Evolutionary conservation across 2,113 vertebrate genomes (phyloP).

Genomic region (Baryphthengus martii): DNA sequence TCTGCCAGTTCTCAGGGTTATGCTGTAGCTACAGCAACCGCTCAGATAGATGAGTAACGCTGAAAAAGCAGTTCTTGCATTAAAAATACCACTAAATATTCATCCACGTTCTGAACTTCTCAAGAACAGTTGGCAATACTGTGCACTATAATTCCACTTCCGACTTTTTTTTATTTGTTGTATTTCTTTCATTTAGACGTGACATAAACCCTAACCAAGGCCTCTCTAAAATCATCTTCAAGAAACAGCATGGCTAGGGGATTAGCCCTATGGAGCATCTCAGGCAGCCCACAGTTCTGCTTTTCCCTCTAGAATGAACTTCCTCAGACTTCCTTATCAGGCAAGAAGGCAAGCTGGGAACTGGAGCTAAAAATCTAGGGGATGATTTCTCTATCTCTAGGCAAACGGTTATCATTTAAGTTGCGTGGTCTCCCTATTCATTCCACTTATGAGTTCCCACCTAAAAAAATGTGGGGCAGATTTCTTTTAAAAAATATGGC

Average conservation of each 20-base stretch:
- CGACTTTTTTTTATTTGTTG: neutral
- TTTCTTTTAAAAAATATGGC: neutral
- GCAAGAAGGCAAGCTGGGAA: neutral
- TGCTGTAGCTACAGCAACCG: constrained; percentile 40
- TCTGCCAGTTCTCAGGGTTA: neutral
- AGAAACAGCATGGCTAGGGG: neutral
- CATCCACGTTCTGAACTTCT: neutral
- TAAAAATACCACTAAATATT: neutral
- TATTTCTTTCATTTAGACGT: neutral
- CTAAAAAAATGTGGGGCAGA: neutral
- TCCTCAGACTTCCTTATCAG: neutral
- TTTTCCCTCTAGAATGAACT: neutral
- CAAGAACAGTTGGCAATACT: neutral
- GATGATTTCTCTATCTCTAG: neutral
- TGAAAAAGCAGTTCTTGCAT: neutral
- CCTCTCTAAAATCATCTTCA: neutral
- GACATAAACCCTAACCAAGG: neutral
- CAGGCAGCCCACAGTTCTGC: neutral
- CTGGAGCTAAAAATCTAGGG: neutral
- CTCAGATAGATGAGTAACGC: neutral
- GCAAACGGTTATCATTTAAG: neutral
- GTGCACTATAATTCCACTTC: neutral
- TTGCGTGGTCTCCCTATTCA: neutral
- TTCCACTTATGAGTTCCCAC: neutral
- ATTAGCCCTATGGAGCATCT: neutral